Conservation (phyloP, 2,113 vertebrate species). For the Arenaria interpres region DNA sequence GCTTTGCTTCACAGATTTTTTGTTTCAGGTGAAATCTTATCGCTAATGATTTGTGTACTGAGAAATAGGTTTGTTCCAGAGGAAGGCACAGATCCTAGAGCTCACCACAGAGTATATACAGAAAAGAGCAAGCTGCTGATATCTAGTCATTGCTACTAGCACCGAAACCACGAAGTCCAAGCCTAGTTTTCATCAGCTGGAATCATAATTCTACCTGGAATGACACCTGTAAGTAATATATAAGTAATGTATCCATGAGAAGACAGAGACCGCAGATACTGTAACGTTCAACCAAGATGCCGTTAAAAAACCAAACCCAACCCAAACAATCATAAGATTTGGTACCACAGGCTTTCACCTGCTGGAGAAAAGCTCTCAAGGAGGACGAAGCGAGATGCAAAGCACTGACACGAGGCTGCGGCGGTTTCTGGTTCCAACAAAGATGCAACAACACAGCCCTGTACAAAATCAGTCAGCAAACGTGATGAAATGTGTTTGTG, state of each 20-base stretch:
- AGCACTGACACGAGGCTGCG: background rate
- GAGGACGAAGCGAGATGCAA: background rate
- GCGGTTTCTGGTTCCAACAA: background rate
- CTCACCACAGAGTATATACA: background rate
- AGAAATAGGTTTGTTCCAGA: background rate
- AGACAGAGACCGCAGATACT: background rate
- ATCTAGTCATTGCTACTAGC: background rate
- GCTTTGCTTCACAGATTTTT: background rate
- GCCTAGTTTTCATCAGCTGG: background rate
- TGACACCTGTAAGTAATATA: background rate
- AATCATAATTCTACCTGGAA: background rate
- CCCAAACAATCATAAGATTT: background rate
- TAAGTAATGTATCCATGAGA: background rate
- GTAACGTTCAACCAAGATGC: background rate
- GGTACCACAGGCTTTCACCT: background rate
- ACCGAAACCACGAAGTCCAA: background rate
- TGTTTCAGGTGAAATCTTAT: background rate
- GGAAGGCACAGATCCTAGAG: background rate
- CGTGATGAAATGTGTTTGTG: background rate
- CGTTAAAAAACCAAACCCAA: background rate
- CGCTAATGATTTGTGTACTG: background rate
- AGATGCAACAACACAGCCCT: background rate
- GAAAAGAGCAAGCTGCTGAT: background rate
- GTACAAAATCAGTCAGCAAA: background rate
- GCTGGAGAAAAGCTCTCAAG: background rate